A percentile compares a stretch with the other conserved stretches of the same genome.
phyloP scores from a whole-genome alignment of 2,888 invertebrate genomes.

The Creontiades dilutus region DNA sequence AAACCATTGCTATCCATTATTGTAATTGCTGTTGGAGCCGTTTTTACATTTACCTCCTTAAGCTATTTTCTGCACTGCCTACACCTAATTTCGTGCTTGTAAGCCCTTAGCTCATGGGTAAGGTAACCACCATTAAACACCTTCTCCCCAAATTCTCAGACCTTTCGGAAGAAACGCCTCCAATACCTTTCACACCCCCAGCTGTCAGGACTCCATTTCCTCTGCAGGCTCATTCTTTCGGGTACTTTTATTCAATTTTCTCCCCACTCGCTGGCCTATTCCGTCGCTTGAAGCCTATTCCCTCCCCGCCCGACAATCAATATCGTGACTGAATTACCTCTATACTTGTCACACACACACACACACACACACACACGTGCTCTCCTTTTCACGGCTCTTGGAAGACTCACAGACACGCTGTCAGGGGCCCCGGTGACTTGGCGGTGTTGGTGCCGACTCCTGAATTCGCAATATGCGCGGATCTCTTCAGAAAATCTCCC shows the following conservation, averaged over 20 bases:
- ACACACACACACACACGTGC: background rate
- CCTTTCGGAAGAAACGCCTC: too few relatives aligned
- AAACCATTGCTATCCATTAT: too few relatives aligned
- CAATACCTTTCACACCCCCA: background rate
- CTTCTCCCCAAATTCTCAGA: too few relatives aligned
- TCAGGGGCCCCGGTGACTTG: background rate
- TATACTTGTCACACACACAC: background rate
- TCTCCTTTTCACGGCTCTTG: background rate
- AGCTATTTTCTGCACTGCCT: too few relatives aligned
- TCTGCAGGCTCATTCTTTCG: background rate
- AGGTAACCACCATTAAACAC: too few relatives aligned
- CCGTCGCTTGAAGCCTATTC: background rate
- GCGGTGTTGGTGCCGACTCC: background rate
- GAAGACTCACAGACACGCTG: background rate
- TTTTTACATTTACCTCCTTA: too few relatives aligned
- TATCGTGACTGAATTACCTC: constrained; percentile 28
- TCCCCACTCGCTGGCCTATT: background rate
- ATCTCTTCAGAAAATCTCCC: background rate
- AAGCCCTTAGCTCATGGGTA: too few relatives aligned
- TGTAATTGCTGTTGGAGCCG: too few relatives aligned
- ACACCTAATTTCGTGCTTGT: too few relatives aligned
- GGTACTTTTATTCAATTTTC: background rate
- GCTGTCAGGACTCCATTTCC: background rate
- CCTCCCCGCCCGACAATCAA: background rate
- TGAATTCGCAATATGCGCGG: constrained; percentile 10